Evolutionary conservation across 2,888 invertebrate species (phyloP), one percentile per base, ranked within the genome.

Genomic region (Tryphoninae sp.): DNA sequence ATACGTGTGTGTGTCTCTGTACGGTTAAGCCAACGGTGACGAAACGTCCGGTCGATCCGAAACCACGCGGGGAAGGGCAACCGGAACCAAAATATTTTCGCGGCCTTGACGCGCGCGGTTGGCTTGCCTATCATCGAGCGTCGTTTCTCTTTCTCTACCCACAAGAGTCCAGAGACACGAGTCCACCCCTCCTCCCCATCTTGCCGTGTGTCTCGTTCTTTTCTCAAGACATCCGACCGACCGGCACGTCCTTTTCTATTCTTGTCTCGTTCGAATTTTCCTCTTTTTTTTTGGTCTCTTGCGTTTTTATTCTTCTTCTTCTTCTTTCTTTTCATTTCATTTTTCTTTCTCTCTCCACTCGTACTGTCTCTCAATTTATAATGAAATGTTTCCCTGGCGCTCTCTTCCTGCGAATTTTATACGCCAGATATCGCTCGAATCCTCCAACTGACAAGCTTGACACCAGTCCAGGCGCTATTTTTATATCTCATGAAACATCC

Each of bases 21-120:
- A 53, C 42, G 49, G 62, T 71, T 72, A 64, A 76, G 79, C 69
- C 79, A 64, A 76, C 73, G 78, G 75, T 71, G 67, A 75, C 78
- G 78, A 79, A 76, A 80, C 82, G 76, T 80, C 76, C 79, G 79
- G 76, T 82, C 79, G 73, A 80, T 79, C 73, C 77, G 76, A 71
- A 71, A 8, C 33, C 55, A 55, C 55, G 45, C 9, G 45, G 45
- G 13, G 45, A 45, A 45, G 45, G 26, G 74, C 59, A 76, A 76
- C 75, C 68, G 69, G 69, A 77, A 82, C 77, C 80, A 80, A 80
- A 82, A 82, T 82, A 82, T 82, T 80, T 82, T 80, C 64, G 59
- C 80, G 72, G 72, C 82, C 80, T 80, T 79, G 80, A 80, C 75
- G 75, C 68, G 19, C 26, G 26, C 23, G 33, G 19, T 40, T 42